These are phyloP conservation scores for Pelusios castaneus DNA, from an alignment of 2,113 vertebrate genomes.

Conservation along the genomic window DNA sequence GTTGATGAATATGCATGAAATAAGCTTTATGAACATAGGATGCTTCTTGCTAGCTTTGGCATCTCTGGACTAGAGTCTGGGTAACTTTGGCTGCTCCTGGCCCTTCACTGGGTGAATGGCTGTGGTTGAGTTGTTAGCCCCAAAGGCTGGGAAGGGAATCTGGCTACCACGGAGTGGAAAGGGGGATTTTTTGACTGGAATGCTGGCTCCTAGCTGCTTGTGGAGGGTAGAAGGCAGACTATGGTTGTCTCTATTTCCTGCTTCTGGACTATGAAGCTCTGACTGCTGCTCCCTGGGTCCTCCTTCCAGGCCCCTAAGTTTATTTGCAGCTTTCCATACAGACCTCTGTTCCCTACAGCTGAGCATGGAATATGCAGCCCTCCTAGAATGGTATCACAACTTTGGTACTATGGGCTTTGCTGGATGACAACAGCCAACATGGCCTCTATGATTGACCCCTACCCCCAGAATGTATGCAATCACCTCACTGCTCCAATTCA, in stretches of 20 bases:
- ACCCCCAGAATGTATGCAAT: not conserved
- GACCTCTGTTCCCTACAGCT: not conserved
- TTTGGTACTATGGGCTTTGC: not conserved
- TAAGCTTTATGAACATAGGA: not conserved
- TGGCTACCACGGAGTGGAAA: not conserved
- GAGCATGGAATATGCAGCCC: not conserved
- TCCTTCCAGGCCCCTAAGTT: not conserved
- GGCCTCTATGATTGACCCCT: rapidly evolving
- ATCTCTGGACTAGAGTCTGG: not conserved
- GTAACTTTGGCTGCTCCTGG: not conserved
- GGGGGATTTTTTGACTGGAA: not conserved
- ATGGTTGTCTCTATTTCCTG: not conserved
- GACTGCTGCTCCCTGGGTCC: not conserved
- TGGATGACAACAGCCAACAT: rapidly evolving
- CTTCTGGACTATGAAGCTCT: not conserved
- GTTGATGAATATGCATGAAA: not conserved
- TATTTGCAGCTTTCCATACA: rapidly evolving
- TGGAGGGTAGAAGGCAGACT: not conserved
- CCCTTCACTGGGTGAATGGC: not conserved
- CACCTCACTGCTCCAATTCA: not conserved
- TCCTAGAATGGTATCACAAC: not conserved
- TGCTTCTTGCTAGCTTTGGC: not conserved
- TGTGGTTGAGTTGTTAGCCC: rapidly evolving
- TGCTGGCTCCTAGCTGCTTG: too few relatives aligned
- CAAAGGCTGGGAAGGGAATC: not conserved